Evolutionary conservation across 2,113 vertebrate species (phyloP), one percentile per base, ranked within the genome.

Genomic region (Oostethus manadensis): DNA sequence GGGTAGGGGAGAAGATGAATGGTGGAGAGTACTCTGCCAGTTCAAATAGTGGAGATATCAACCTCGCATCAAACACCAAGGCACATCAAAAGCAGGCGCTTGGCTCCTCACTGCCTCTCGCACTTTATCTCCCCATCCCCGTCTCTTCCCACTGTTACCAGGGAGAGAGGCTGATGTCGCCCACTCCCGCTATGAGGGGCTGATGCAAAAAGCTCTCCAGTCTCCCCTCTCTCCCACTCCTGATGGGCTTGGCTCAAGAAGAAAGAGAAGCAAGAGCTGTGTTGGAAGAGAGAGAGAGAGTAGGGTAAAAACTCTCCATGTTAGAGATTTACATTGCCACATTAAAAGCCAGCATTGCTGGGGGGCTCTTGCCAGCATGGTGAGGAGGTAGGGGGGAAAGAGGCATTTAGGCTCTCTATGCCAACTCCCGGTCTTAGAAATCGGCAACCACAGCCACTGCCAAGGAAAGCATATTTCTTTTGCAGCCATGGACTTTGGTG

Each of bases 241-340:
- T 77, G 80, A 86, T 61, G 73, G 77, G 79, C 73, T 88, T 89
- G 87, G 87, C 87, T 85, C 59, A 15, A 73, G 78, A 87, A 87
- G 78, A 87, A 87, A 85, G 69, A 71, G 62, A 73, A 71, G 70
- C 59, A 69, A 70, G 70, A 69, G 76, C 65, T 2, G 26, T 69
- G 67, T 35, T 57, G 70, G 64, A 68, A 76, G 69, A 68, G 70
- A 76, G 69, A 68, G 70, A 71, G 65, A 68, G 71, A 69, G 67
- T 65, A 68, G 73, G 67, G 72, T 74, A 83, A 85, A 76, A 85
- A 76, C 78, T 81, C 81, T 78, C 79, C 73, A 60, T 82, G 83
- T 83, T 87, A 46, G 72, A 87, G 84, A 88, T 87, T 89, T 87
- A 87, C 80, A 83, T 78, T 74, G 66, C 53, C 8, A 78, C 81